A percentile compares a stretch with the other conserved stretches of the same genome.
Conservation (phyloP, 2,888 invertebrate genomes). For the Scaptodrosophila latifasciaeformis region DNA sequence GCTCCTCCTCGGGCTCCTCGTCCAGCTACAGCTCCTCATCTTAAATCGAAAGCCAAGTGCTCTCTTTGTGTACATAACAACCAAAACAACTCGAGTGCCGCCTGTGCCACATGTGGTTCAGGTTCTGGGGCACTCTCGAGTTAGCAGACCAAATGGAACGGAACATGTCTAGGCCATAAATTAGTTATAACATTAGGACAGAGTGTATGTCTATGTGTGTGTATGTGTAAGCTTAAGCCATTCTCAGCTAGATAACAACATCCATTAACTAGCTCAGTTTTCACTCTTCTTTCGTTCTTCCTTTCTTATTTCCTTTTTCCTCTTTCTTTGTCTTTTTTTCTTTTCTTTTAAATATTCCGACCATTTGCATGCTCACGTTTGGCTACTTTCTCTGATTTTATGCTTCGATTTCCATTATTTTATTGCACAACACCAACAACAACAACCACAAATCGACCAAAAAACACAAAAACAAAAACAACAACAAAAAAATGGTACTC, state of each 20-base stretch:
- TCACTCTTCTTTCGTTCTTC: slow-evolving; percentile 8
- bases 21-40: slow-evolving; percentile 68
- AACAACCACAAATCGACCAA: slow-evolving; percentile 55
- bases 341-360: background rate
- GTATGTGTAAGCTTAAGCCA: slow-evolving; percentile 58
- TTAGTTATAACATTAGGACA: slow-evolving; percentile 43
- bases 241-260: slow-evolving; percentile 32
- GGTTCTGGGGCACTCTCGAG: slow-evolving; percentile 35
- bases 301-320: background rate
- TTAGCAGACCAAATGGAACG: slow-evolving; percentile 57
- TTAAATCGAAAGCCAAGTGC: slow-evolving; percentile 29
- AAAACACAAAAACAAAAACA: slow-evolving; percentile 35
- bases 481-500: slow-evolving; percentile 28
- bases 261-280: slow-evolving; percentile 2
- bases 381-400: too few relatives aligned
- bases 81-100: slow-evolving; percentile 29
- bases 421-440: too few relatives aligned
- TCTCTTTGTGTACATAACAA: slow-evolving; percentile 48
- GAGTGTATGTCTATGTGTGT: too few relatives aligned
- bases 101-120: background rate
- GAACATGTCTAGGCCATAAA: slow-evolving; percentile 61
- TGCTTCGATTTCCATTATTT: too few relatives aligned
- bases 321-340: background rate
- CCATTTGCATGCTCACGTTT: too few relatives aligned
- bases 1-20: slow-evolving; percentile 60